Evolutionary conservation across 1,140 invertebrate genomes (phyloP).

Genomic region (Spodoptera litura): DNA sequence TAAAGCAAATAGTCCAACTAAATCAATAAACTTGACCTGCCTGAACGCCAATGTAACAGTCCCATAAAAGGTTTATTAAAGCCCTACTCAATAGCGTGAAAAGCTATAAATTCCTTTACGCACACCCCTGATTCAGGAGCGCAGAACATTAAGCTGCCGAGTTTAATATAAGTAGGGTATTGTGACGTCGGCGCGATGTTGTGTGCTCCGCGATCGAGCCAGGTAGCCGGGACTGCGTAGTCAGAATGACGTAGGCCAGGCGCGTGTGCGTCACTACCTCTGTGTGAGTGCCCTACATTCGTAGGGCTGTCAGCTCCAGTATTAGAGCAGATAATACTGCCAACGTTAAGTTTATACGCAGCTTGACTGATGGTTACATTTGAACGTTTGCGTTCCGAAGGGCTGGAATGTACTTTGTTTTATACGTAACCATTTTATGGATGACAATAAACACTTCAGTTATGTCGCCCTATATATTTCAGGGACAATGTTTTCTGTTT

Average conservation of each 20-base stretch:
- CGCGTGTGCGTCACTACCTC: conserved; percentile 50
- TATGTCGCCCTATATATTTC: conserved; percentile 17
- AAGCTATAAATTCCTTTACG: conserved; percentile 52
- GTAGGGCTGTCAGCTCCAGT: conserved; percentile 54
- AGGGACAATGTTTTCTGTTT: conserved; percentile 27
- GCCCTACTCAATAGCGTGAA: conserved; percentile 36
- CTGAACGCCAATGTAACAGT: conserved; percentile 37
- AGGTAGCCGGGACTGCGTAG: conserved; percentile 56
- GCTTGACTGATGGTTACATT: conserved; percentile 50
- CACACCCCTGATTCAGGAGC: conserved; percentile 48
- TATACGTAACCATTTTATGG: conserved; percentile 36
- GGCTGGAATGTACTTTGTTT: conserved; percentile 40
- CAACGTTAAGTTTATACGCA: conserved; percentile 49
- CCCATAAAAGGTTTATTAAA: conserved; percentile 47
- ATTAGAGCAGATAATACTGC: conserved; percentile 56
- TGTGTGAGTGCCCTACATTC: conserved; percentile 69
- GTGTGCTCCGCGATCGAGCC: conserved; percentile 48
- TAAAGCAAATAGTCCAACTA: conserved; percentile 24
- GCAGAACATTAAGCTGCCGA: conserved; percentile 52
- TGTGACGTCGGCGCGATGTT: conserved; percentile 26
- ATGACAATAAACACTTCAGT: conserved; percentile 31
- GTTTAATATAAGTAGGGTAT: conserved; percentile 54
- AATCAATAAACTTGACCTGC: conserved; percentile 46
- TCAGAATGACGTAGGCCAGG: conserved; percentile 18
- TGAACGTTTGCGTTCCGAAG: conserved; percentile 36